These are phyloP conservation scores for Dromococcyx pavoninus DNA, from an alignment of 2,797 vertebrate genomes.

Conservation along the genomic window DNA sequence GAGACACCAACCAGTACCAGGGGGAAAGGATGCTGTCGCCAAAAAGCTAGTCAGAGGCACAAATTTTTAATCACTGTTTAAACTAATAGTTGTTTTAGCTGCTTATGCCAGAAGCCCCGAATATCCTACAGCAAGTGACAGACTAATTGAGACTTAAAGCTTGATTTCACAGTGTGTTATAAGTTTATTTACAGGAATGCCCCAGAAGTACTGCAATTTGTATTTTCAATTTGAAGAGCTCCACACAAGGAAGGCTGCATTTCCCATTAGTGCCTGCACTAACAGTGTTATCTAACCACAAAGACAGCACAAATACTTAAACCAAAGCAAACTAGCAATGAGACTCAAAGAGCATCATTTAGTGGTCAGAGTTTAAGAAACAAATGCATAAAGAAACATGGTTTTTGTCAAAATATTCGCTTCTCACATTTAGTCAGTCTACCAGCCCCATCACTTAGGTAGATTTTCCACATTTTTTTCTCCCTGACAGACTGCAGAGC, in stretches of 20 bases:
- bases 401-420: not conserved
- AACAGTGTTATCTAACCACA: not conserved
- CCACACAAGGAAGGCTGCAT: constrained; percentile 1
- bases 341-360: not conserved
- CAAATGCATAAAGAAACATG: not conserved
- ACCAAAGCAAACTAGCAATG: not conserved
- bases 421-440: not conserved
- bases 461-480: not conserved
- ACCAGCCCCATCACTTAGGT: not conserved
- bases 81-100: not conserved
- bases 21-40: not conserved
- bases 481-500: not conserved
- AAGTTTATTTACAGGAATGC: constrained; percentile 3
- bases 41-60: not conserved
- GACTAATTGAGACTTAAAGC: constrained; percentile 36
- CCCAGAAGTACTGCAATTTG: constrained; percentile 5
- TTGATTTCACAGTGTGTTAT: constrained; percentile 14
- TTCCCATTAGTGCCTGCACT: not conserved
- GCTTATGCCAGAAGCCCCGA: not conserved
- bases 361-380: not conserved
- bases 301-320: constrained; percentile 1
- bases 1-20: not conserved
- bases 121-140: constrained; percentile 6
- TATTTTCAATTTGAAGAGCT: constrained; percentile 39
- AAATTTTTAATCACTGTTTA: not conserved